Conservation (phyloP, 2,888 invertebrate species). For the Cosmorhoe ocellata region DNA sequence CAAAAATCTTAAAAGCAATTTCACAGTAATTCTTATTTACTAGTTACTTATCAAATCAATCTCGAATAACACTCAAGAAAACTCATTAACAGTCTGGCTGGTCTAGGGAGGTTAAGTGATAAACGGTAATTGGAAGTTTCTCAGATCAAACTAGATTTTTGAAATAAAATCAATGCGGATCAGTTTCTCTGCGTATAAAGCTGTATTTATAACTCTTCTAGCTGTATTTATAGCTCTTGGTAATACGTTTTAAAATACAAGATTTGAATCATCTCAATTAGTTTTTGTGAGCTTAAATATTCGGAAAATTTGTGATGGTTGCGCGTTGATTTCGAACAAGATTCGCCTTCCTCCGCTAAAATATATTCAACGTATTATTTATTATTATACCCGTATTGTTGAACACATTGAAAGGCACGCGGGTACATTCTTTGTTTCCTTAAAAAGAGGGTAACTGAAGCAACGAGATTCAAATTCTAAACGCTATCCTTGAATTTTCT, state of each 20-base stretch:
- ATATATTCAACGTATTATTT: slow-evolving; percentile 8
- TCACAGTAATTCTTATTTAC: too few relatives aligned
- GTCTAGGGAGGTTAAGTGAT: too few relatives aligned
- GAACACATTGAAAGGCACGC: too few relatives aligned
- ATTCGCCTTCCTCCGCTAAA: slow-evolving; percentile 3
- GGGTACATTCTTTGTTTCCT: slow-evolving; percentile 1
- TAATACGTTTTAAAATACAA: too few relatives aligned
- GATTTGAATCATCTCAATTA: slow-evolving; percentile 3
- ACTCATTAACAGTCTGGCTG: background rate
- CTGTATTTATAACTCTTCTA: too few relatives aligned
- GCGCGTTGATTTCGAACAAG: background rate
- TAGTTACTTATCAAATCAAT: background rate
- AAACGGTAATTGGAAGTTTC: background rate
- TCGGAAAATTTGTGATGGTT: slow-evolving; percentile 1
- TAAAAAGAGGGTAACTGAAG: background rate
- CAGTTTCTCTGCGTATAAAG: background rate
- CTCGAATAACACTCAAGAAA: background rate
- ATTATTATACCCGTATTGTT: slow-evolving; percentile 4
- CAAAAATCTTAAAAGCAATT: too few relatives aligned
- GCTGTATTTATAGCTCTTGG: too few relatives aligned
- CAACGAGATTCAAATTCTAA: slow-evolving; percentile 1
- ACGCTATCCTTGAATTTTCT: background rate
- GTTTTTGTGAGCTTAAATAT: slow-evolving; percentile 1
- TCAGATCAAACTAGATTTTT: background rate
- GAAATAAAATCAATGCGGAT: slow-evolving; percentile 1